Evolutionary conservation across 2,797 vertebrate species (phyloP).

Genomic region (Microctenopoma stevenorrisi): DNA sequence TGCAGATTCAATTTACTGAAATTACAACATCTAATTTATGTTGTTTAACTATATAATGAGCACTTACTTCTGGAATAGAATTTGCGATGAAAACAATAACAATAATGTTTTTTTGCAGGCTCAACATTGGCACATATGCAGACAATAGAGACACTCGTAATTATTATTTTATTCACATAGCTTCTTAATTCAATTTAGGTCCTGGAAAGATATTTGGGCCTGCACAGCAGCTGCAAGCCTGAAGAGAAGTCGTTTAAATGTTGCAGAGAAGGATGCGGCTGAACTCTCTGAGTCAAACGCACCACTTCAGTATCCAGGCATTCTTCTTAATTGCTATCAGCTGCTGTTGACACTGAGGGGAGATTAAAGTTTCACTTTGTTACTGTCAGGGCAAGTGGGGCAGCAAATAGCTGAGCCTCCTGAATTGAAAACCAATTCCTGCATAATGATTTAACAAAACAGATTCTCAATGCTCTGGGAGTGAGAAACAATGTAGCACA

Average conservation of each 20-base stretch:
- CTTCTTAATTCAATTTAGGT: conserved; percentile 37
- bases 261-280: conserved; percentile 53
- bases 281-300: conserved; percentile 72
- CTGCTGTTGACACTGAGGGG: conserved; percentile 80
- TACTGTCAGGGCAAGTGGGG: conserved; percentile 83
- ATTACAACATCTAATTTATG: conserved; percentile 34
- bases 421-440: conserved; percentile 80
- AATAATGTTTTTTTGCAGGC: conserved; percentile 22
- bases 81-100: conserved; percentile 35
- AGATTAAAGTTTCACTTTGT: conserved; percentile 85
- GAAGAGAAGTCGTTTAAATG: conserved; percentile 45
- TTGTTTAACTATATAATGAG: conserved; percentile 38
- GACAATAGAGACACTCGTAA: conserved; percentile 22
- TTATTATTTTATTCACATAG: conserved; percentile 30
- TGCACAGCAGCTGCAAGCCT: conserved; percentile 16
- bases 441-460: conserved; percentile 81
- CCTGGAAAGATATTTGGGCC: conserved; percentile 22
- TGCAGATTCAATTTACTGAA: conserved; percentile 44
- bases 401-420: conserved; percentile 82
- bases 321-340: conserved; percentile 80
- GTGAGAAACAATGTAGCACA: conserved; percentile 50
- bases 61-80: conserved; percentile 15
- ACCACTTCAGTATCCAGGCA: conserved; percentile 69
- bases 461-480: conserved; percentile 63
- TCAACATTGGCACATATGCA: conserved; percentile 22